Conservation (phyloP, 2,888 invertebrate genomes). For the Laspeyria flexula region DNA sequence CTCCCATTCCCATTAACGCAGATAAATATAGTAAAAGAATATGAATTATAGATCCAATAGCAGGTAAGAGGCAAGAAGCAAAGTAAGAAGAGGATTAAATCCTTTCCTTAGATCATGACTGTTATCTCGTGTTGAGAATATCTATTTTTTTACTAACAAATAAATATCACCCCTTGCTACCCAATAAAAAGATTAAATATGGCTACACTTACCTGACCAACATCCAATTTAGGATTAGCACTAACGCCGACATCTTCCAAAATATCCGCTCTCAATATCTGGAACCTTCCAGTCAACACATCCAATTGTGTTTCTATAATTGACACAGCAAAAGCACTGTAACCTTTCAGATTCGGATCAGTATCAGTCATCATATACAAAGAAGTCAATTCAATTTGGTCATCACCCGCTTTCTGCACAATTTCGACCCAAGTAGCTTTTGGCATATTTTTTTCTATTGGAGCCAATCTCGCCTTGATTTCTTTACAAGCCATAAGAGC, state of each 20-base stretch:
- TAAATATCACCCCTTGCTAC: too few species aligned
- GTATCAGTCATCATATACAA: conserved; percentile 86
- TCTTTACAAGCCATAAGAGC: conserved; percentile 87
- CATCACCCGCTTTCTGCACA: conserved; percentile 80
- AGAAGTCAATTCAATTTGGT: conserved; percentile 86
- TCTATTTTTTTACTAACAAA: too few species aligned
- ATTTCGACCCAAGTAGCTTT: conserved; percentile 87
- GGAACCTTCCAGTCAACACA: conserved; percentile 88
- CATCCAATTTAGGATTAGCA: conserved; percentile 88
- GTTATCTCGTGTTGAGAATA: too few species aligned
- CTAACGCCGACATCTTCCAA: conserved; percentile 89
- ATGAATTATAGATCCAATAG: too few species aligned
- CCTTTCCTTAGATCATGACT: too few species aligned
- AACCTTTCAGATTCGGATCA: conserved; percentile 79
- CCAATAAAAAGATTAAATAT: too few species aligned
- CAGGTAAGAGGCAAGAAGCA: too few species aligned
- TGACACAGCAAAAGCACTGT: conserved; percentile 86
- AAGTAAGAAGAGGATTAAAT: too few species aligned
- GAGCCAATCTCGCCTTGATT: conserved; percentile 84
- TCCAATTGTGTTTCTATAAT: conserved; percentile 89
- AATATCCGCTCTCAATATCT: conserved; percentile 87
- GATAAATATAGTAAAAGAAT: too few species aligned
- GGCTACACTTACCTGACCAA: conserved; percentile 85
- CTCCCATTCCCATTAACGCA: too few species aligned
- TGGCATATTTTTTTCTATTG: conserved; percentile 75